Percentiles rank a stretch among this genome's conserved stretches.
Conservation (phyloP, 2,888 invertebrate species). For the Tetragnatha montana region DNA sequence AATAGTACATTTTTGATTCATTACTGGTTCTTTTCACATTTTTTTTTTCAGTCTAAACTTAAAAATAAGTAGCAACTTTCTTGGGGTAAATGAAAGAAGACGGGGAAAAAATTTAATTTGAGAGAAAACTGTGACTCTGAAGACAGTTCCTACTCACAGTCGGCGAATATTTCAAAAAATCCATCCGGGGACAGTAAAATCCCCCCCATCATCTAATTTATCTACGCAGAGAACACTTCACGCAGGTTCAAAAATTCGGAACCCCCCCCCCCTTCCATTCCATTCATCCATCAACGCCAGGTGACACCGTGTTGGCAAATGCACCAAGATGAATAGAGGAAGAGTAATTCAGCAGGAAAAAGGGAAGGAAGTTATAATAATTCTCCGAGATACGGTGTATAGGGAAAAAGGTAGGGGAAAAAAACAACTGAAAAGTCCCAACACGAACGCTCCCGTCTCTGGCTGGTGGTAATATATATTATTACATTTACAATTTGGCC, state of each 20-base stretch:
- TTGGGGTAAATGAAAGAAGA: no score
- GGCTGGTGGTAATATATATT: constrained; percentile 50
- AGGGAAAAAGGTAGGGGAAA: constrained; percentile 24
- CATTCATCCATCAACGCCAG: constrained; percentile 47
- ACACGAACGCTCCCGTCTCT: constrained; percentile 15
- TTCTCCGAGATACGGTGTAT: background rate
- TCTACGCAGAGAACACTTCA: constrained; percentile 47
- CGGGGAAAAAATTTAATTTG: no score
- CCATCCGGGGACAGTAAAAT: background rate
- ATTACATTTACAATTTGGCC: constrained; percentile 55
- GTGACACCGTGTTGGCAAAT: constrained; percentile 62
- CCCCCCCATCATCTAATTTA: constrained; percentile 35
- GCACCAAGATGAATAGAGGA: constrained; percentile 8
- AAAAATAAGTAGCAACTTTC: no score
- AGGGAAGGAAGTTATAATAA: background rate
- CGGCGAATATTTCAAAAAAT: background rate
- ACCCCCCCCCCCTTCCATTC: background rate
- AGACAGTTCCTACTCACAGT: no score
- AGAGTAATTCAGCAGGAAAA: background rate
- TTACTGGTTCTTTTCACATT: no score
- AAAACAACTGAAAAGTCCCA: constrained; percentile 23
- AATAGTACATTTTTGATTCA: no score
- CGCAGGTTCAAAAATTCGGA: constrained; percentile 31
- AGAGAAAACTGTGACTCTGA: no score
- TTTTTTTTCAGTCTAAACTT: no score